A percentile compares a stretch with the other conserved stretches of the same genome.
These are phyloP conservation scores for Chrysotoxum bicinctum DNA, from an alignment of 2,888 invertebrate genomes.

Conservation along the genomic window DNA sequence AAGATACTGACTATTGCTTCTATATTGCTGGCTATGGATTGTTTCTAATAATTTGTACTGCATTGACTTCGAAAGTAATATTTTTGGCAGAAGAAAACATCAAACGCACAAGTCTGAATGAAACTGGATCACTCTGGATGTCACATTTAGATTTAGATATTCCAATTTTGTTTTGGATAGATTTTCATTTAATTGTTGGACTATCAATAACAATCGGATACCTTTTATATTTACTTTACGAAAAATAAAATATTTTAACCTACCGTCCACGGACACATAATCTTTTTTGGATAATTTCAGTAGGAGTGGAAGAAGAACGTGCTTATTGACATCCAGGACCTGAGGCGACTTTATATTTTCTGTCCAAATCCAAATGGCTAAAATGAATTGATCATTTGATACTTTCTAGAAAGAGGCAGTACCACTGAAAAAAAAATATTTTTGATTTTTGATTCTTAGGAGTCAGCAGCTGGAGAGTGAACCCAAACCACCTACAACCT, in stretches of 20 bases:
- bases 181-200: constrained; percentile 9
- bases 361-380: too few species aligned
- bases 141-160: not conserved
- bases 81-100: not conserved
- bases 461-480: too few species aligned
- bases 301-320: too few species aligned
- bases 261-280: too few species aligned
- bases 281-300: too few species aligned
- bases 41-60: not conserved
- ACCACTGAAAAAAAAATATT: too few species aligned
- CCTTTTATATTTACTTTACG: not conserved
- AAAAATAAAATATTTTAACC: not conserved
- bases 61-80: not conserved
- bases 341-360: too few species aligned
- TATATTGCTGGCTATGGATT: not conserved
- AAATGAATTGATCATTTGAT: too few species aligned
- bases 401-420: too few species aligned
- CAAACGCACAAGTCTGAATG: not conserved
- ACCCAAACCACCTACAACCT: too few species aligned
- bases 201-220: not conserved
- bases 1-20: not conserved
- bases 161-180: constrained; percentile 10
- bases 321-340: too few species aligned
- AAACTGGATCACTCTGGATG: not conserved
- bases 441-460: too few species aligned